These are phyloP conservation scores for Falco biarmicus DNA, from an alignment of 2,797 vertebrate species.

Conservation along the genomic window DNA sequence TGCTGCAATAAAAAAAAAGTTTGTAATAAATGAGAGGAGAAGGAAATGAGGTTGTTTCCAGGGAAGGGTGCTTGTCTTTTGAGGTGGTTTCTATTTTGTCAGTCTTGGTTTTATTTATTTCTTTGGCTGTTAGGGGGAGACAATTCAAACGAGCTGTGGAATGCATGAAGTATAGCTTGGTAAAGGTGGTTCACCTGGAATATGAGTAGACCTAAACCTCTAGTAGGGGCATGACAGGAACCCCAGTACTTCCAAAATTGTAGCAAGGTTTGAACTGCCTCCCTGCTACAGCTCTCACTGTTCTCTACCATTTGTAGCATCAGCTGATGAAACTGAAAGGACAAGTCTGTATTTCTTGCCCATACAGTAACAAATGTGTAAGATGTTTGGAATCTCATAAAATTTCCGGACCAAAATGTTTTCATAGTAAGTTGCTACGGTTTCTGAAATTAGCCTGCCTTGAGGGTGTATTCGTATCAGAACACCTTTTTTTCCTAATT, in stretches of 20 bases:
- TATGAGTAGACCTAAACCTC: neutral
- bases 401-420: neutral
- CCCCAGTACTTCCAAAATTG: neutral
- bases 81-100: neutral
- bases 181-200: neutral
- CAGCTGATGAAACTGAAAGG: neutral
- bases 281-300: neutral
- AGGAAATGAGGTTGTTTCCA: slow-evolving; percentile 21
- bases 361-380: neutral
- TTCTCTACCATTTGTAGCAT: neutral
- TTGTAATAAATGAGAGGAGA: slow-evolving; percentile 15
- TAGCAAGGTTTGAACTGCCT: neutral
- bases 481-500: neutral
- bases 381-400: neutral
- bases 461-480: neutral
- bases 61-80: neutral
- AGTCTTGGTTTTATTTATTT: slow-evolving; percentile 1
- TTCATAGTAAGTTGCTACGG: neutral
- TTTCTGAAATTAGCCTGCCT: slow-evolving; percentile 17
- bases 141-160: neutral
- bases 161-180: neutral
- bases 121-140: neutral
- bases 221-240: neutral
- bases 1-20: neutral
- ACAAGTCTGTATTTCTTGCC: neutral